A percentile compares a stretch with the other conserved stretches of the same genome.
Evolutionary conservation across 2,113 vertebrate genomes (phyloP).

Genomic region (Chrysemys picta): DNA sequence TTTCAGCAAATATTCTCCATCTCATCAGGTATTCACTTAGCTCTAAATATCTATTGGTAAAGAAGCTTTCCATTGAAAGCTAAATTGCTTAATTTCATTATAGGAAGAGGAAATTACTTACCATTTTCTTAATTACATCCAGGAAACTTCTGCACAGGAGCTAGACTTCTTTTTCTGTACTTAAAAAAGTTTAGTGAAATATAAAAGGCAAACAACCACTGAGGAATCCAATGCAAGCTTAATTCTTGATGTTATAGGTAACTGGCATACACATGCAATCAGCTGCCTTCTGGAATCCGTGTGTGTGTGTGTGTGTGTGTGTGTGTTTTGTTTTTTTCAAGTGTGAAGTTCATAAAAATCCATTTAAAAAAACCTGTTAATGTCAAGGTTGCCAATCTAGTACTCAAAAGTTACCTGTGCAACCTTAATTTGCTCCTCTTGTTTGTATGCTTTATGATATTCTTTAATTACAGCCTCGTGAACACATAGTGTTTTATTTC

Average conservation of each 20-base stretch:
- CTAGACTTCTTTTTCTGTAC: not conserved
- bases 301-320: too few relatives aligned
- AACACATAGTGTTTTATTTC: too few relatives aligned
- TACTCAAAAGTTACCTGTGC: not conserved
- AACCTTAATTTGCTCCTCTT: not conserved
- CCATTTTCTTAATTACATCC: not conserved
- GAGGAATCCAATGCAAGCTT: not conserved
- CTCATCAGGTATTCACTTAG: not conserved
- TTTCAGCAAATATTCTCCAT: not conserved
- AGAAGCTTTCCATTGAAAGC: not conserved
- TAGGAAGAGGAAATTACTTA: not conserved
- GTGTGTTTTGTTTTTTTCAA: not conserved
- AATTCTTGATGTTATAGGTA: not conserved
- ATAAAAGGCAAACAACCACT: not conserved
- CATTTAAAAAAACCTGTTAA: not conserved
- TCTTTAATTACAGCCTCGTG: not conserved
- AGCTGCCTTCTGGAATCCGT: not conserved
- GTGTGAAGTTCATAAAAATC: not conserved
- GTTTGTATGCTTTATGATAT: not conserved
- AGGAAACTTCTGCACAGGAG: not conserved
- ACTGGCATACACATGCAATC: not conserved
- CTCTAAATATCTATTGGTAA: not conserved
- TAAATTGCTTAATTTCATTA: not conserved
- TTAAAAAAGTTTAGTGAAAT: not conserved
- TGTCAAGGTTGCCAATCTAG: not conserved